Evolutionary conservation across 2,797 vertebrate species (phyloP).

Genomic region (Melopsittacus undulatus): DNA sequence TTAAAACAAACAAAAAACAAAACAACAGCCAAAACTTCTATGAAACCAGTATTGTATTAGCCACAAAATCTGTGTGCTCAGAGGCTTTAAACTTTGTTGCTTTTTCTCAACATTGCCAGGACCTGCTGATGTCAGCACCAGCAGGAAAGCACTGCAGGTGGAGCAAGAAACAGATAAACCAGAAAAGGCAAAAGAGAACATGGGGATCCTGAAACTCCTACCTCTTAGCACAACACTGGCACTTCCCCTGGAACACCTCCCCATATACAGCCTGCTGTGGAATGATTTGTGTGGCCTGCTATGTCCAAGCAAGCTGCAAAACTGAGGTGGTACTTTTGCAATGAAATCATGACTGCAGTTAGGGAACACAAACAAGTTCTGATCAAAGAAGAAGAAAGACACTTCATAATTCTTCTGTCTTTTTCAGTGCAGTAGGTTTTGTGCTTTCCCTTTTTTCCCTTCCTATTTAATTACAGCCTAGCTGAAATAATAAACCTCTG

Average conservation of each 20-base stretch:
- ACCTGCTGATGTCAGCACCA: background rate
- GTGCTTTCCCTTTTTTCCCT: background rate
- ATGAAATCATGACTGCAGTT: background rate
- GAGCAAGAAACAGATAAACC: slow-evolving; percentile 27
- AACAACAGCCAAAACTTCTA: background rate
- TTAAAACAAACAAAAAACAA: background rate
- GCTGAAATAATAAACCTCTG: background rate
- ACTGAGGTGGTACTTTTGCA: background rate
- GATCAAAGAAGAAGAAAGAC: background rate
- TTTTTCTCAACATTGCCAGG: background rate
- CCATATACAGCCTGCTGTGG: background rate
- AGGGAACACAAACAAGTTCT: background rate
- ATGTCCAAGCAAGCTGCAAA: background rate
- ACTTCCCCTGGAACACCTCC: background rate
- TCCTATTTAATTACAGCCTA: background rate
- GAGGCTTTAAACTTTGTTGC: background rate
- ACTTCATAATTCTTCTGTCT: background rate
- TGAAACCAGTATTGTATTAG: background rate
- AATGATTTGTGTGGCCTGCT: background rate
- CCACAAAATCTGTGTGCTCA: background rate
- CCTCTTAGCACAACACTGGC: background rate
- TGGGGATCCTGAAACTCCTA: background rate
- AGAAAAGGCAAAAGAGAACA: background rate
- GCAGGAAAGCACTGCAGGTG: background rate
- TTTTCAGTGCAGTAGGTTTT: background rate